phyloP scores from a whole-genome alignment of 2,113 vertebrate genomes.

The Ptilonorhynchus violaceus region DNA sequence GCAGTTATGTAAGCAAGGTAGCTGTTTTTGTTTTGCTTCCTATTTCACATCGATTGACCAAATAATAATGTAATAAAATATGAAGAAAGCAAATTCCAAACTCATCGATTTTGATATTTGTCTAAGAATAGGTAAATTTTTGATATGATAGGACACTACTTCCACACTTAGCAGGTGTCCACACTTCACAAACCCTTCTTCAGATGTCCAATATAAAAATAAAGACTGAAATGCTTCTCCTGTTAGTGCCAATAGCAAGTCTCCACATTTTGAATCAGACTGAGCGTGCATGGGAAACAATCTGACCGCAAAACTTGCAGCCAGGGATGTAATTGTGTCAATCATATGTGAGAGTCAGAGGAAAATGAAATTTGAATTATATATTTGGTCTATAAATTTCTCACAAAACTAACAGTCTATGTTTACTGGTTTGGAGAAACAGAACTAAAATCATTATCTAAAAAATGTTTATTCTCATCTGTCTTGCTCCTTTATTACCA shows the following conservation, averaged over 20 bases:
- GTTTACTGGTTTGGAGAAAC: background rate
- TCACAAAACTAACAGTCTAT: background rate
- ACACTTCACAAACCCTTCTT: background rate
- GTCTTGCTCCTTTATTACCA: background rate
- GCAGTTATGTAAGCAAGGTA: background rate
- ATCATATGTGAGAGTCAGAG: background rate
- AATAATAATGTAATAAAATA: background rate
- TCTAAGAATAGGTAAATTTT: background rate
- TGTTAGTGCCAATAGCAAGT: background rate
- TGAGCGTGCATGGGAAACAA: background rate
- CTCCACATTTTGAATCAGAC: background rate
- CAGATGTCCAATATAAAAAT: background rate
- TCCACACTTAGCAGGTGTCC: background rate
- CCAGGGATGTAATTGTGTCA: background rate
- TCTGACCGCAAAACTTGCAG: background rate
- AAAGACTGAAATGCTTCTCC: background rate
- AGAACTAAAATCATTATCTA: background rate
- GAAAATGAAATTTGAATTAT: background rate
- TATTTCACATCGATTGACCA: background rate
- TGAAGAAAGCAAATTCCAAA: background rate
- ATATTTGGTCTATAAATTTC: background rate
- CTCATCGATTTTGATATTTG: background rate
- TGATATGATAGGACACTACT: background rate
- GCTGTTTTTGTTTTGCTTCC: background rate
- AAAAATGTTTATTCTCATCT: background rate